Evolutionary conservation across 2,113 vertebrate species (phyloP).

Genomic region (Collichthys lucidus): DNA sequence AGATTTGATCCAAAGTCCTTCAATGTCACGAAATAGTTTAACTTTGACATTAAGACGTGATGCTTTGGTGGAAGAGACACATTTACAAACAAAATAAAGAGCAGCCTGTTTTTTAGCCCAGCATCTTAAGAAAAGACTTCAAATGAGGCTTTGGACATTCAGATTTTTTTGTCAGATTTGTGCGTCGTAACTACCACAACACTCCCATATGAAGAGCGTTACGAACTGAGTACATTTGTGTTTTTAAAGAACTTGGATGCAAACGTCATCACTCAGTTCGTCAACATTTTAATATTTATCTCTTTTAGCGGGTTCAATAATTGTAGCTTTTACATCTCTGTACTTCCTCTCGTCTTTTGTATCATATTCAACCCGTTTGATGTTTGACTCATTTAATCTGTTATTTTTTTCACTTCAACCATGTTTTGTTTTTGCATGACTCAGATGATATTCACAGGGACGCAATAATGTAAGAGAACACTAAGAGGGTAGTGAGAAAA

Average conservation of each 20-base stretch:
- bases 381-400: background rate
- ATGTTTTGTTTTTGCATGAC: too few relatives aligned
- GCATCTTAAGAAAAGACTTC: background rate
- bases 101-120: too few relatives aligned
- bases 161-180: background rate
- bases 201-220: too few relatives aligned
- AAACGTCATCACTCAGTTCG: background rate
- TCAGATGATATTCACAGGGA: background rate
- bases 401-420: too few relatives aligned
- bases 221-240: background rate
- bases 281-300: background rate
- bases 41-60: background rate
- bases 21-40: background rate
- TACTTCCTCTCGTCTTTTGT: background rate
- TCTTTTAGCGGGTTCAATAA: background rate
- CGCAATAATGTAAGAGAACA: background rate
- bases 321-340: too few relatives aligned
- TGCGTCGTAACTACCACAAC: background rate
- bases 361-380: background rate
- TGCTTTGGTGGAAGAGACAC: background rate
- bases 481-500: background rate
- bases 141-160: background rate
- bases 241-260: background rate
- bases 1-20: background rate
- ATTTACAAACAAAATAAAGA: background rate